A percentile compares a stretch with the other conserved stretches of the same genome.
phyloP scores from a whole-genome alignment of 2,888 invertebrate species.

The Thalpophila matura region DNA sequence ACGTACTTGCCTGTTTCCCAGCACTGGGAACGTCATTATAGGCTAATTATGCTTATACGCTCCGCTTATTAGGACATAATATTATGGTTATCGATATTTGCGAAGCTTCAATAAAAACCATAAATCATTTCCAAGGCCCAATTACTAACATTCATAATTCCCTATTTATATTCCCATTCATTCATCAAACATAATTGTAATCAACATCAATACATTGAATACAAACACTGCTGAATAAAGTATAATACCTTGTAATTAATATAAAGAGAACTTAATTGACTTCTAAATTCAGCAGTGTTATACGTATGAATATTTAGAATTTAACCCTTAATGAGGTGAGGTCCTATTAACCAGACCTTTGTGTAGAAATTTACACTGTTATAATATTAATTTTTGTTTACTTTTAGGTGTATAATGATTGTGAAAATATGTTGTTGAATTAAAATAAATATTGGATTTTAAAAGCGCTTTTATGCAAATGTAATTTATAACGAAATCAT shows the following conservation, averaged over 20 bases:
- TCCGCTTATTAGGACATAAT: too few relatives aligned
- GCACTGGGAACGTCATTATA: too few relatives aligned
- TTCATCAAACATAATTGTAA: conserved; percentile 7
- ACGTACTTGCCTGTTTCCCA: too few relatives aligned
- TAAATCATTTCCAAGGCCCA: neutral
- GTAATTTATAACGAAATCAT: conserved; percentile 26
- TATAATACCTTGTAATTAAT: conserved; percentile 33
- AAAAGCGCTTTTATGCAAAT: conserved; percentile 5
- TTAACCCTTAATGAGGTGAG: conserved; percentile 58
- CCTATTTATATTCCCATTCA: conserved; percentile 1
- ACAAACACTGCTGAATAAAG: conserved; percentile 42
- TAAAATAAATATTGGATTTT: conserved; percentile 26
- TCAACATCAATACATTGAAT: conserved; percentile 38
- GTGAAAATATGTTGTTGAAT: conserved; percentile 8
- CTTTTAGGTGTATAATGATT: conserved; percentile 45
- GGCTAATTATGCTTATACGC: too few relatives aligned
- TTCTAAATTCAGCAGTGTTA: conserved; percentile 46
- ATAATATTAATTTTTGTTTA: conserved; percentile 59
- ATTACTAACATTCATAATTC: neutral
- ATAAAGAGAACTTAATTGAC: conserved; percentile 49
- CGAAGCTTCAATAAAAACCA: neutral
- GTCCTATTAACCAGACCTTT: conserved; percentile 58
- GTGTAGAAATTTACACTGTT: conserved; percentile 50
- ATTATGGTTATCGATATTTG: too few relatives aligned
- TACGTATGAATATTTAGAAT: conserved; percentile 62